phyloP scores from a whole-genome alignment of 1,140 invertebrate genomes.

The Neodiprion lecontei region DNA sequence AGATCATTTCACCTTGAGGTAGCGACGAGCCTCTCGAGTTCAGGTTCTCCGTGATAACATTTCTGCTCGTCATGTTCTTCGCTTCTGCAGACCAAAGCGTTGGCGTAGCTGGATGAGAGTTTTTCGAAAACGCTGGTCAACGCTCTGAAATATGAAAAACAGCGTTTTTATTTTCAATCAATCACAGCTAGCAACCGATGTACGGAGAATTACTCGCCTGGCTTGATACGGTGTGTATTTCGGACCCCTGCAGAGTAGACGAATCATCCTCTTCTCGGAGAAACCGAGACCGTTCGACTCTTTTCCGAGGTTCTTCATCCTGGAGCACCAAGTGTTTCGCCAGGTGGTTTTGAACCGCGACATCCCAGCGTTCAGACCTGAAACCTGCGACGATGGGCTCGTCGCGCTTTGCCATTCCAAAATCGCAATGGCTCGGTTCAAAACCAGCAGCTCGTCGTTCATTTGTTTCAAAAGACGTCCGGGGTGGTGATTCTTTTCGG shows the following conservation, averaged over 20 bases:
- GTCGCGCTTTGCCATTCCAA: conserved; percentile 32
- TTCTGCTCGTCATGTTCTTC: conserved; percentile 25
- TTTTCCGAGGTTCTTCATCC: conserved; percentile 17
- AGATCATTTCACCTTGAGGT: conserved; percentile 24
- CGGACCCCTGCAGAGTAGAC: conserved; percentile 52
- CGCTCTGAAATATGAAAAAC: conserved; percentile 9
- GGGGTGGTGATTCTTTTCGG: neutral
- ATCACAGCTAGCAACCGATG: too few species aligned
- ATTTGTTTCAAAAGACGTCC: conserved; percentile 22
- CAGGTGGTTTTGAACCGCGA: conserved; percentile 23
- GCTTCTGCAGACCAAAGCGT: conserved; percentile 21
- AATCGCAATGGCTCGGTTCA: conserved; percentile 28
- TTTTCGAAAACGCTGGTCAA: conserved; percentile 21
- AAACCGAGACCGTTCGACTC: neutral
- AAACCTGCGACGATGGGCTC: conserved; percentile 13
- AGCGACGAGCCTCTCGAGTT: conserved; percentile 59
- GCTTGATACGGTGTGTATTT: conserved; percentile 49
- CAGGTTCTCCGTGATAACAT: conserved; percentile 58
- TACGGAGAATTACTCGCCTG: conserved; percentile 36
- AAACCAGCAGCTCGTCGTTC: conserved; percentile 28
- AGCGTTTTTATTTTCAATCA: neutral
- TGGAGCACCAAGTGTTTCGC: conserved; percentile 28
- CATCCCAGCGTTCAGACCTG: conserved; percentile 24
- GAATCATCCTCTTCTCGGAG: conserved; percentile 33
- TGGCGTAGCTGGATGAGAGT: conserved; percentile 21